Evolutionary conservation across 2,888 invertebrate genomes (phyloP), one percentile per base, ranked within the genome.

Genomic region (Dendrolimus pini): DNA sequence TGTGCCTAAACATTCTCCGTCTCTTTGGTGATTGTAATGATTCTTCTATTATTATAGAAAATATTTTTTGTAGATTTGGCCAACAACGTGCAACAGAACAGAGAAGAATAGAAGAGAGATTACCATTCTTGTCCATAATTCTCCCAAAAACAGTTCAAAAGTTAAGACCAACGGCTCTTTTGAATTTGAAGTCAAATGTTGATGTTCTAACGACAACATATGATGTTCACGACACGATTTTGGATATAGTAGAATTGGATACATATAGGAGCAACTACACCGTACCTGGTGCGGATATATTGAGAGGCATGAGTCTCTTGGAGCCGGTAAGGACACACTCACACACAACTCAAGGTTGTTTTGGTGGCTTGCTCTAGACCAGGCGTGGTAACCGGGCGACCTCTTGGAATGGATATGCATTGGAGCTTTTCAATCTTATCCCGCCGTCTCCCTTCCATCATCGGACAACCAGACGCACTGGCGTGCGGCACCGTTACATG

Each of bases 141-240:
- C 93, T 97, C 72, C 97, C 97, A 0, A 82, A 92, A 0, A 93
- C 92, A 80, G 94, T 97, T 65, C 91, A 92, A 65, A 82, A 85
- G 54, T 85, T 87, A 9, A 92, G 95, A 70, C 93, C 94, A 0
- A 76, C 85, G 41, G 93, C 93, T 30, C 92, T 93, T 61, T 80
- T 82, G 0, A 94, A 94, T 71, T 92, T 95, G 65, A 75, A 91
- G 56, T 82, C 75, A 8, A 97, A 97, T 74, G 83, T 93, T 0
- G 83, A 94, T 10, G 92, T 93, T 9, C 41, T 66, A 8, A 93
- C 95, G 0, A 96, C 97, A 0, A 97, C 98, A 0, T 98, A 97
- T 75, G 98, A 98, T 80, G 92, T 98, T 52, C 93, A 98, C 79
- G 93, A 70, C 7, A 71, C 70, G 0, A 7, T 98, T 2, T 81